Conservation (phyloP, 2,113 vertebrate genomes). For the Trichomycterus rosablanca region DNA sequence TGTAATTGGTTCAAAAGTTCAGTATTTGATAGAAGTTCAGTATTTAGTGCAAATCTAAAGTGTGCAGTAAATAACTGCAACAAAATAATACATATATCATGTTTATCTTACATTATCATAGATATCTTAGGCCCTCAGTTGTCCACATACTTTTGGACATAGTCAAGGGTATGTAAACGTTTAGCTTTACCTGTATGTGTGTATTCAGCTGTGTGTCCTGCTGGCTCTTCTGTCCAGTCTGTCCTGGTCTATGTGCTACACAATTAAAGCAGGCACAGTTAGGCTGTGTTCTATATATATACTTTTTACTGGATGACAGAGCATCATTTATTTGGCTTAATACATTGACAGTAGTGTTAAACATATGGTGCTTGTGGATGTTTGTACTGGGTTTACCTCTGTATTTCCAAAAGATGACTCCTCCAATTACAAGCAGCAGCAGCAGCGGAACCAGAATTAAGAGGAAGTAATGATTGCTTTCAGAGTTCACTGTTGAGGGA, state of each 20-base stretch:
- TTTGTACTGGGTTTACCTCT: background rate
- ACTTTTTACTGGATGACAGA: no score
- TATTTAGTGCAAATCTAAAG: no score
- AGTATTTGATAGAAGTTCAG: no score
- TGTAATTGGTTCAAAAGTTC: no score
- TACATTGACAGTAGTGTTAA: no score
- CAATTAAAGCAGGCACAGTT: background rate
- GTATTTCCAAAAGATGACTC: background rate
- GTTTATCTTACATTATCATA: no score
- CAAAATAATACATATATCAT: no score
- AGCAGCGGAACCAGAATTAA: background rate
- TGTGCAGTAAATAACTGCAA: no score
- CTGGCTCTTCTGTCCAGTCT: background rate
- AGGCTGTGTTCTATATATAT: no score
- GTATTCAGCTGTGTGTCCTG: background rate
- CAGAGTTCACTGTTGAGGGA: no score
- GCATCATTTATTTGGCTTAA: no score
- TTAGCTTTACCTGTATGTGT: background rate
- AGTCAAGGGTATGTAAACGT: background rate
- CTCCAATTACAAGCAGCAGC: background rate
- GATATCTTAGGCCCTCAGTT: background rate
- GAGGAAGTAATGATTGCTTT: background rate
- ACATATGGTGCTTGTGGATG: no score
- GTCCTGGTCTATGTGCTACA: background rate
- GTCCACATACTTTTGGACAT: background rate